phyloP scores from a whole-genome alignment of 1,140 invertebrate genomes.

The Phocides pigmalion region DNA sequence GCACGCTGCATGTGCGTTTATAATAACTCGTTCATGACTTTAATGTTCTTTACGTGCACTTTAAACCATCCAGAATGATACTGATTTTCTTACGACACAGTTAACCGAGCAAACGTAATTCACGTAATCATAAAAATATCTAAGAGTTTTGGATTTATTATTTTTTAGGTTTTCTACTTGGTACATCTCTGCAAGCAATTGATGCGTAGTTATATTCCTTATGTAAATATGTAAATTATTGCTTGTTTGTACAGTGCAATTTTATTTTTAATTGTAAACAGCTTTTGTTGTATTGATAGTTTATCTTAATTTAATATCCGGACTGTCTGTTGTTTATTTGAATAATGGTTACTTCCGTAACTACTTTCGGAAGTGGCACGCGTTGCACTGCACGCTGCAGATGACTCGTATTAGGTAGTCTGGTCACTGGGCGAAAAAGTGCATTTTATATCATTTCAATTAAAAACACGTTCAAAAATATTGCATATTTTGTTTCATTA shows the following conservation, averaged over 20 bases:
- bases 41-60: conserved; percentile 1
- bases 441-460: no score
- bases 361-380: conserved; percentile 51
- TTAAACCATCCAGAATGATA: not conserved
- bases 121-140: no score
- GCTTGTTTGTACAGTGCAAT: no score
- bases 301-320: not conserved
- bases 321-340: not conserved
- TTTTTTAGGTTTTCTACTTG: no score
- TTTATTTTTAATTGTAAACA: no score
- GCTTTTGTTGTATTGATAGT: no score
- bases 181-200: no score
- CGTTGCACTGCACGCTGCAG: conserved; percentile 5
- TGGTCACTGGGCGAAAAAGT: not conserved
- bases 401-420: conserved; percentile 5
- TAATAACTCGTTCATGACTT: conserved; percentile 5
- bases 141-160: no score
- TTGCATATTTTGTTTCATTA: no score
- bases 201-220: no score
- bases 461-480: no score
- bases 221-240: no score
- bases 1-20: conserved; percentile 8
- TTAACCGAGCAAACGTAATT: not conserved
- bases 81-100: not conserved
- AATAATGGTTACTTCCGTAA: conserved; percentile 17